These are phyloP conservation scores for Drosophila ohnishii DNA, from an alignment of 1,140 invertebrate species.

Conservation along the genomic window DNA sequence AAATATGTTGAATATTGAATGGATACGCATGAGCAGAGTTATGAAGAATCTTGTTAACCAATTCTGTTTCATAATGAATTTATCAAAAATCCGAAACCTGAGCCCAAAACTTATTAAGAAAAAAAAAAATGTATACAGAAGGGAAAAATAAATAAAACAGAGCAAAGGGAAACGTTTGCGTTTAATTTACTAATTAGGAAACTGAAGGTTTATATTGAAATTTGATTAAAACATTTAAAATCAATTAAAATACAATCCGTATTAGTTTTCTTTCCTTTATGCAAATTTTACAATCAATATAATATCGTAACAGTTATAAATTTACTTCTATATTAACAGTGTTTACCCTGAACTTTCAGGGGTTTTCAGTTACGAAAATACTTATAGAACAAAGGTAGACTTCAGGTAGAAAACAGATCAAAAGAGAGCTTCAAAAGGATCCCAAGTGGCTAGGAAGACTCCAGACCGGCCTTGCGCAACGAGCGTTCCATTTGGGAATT, in stretches of 20 bases:
- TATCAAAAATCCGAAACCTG: conserved; percentile 54
- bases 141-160: conserved; percentile 29
- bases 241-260: too few species aligned
- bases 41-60: conserved; percentile 62
- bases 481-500: conserved; percentile 6
- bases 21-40: conserved; percentile 20
- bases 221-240: too few species aligned
- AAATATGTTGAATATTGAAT: conserved; percentile 52
- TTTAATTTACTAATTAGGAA: background rate
- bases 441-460: background rate
- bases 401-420: background rate
- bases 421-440: background rate
- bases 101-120: conserved; percentile 43
- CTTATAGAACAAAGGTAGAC: background rate
- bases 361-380: background rate
- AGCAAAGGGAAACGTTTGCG: conserved; percentile 22
- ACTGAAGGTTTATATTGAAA: background rate
- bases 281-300: background rate
- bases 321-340: background rate
- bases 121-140: background rate
- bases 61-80: conserved; percentile 70
- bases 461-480: background rate
- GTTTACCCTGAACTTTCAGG: background rate
- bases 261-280: background rate
- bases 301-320: background rate